A percentile compares a stretch with the other conserved stretches of the same genome.
Conservation (phyloP, 2,888 invertebrate genomes). For the Epinotia brunnichana region DNA sequence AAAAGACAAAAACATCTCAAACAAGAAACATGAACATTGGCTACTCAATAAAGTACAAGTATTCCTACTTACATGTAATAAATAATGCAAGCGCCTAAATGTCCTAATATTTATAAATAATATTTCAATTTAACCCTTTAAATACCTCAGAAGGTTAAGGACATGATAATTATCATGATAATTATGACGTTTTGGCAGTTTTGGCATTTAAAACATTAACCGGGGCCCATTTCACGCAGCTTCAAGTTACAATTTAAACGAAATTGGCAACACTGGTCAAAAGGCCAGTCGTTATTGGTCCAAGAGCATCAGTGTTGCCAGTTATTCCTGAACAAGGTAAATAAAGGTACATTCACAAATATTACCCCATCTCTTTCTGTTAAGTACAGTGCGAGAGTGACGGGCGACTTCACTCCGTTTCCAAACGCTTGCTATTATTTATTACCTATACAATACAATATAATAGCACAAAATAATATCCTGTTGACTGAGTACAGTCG, state of each 20-base stretch:
- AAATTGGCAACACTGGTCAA: too few relatives aligned
- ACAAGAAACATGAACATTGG: constrained; percentile 42
- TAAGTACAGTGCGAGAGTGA: background rate
- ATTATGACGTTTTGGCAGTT: too few relatives aligned
- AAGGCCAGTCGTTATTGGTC: too few relatives aligned
- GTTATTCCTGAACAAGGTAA: too few relatives aligned
- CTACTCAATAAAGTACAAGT: constrained; percentile 33
- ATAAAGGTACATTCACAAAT: background rate
- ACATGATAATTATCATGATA: too few relatives aligned
- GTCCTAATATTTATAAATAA: too few relatives aligned
- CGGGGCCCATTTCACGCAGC: too few relatives aligned
- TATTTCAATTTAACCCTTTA: background rate
- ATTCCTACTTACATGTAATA: constrained; percentile 8
- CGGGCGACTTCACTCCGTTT: background rate
- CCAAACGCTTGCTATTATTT: constrained; percentile 5
- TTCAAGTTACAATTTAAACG: too few relatives aligned
- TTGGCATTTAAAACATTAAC: too few relatives aligned
- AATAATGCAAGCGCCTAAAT: constrained; percentile 7
- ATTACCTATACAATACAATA: constrained; percentile 1
- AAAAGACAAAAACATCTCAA: constrained; percentile 47
- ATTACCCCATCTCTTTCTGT: background rate
- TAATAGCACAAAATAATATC: constrained; percentile 17
- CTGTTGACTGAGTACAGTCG: background rate
- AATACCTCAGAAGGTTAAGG: background rate
- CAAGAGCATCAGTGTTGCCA: too few relatives aligned